A percentile compares a stretch with the other conserved stretches of the same genome.
Conservation (phyloP, 2,797 vertebrate genomes). For the Falco berigora region DNA sequence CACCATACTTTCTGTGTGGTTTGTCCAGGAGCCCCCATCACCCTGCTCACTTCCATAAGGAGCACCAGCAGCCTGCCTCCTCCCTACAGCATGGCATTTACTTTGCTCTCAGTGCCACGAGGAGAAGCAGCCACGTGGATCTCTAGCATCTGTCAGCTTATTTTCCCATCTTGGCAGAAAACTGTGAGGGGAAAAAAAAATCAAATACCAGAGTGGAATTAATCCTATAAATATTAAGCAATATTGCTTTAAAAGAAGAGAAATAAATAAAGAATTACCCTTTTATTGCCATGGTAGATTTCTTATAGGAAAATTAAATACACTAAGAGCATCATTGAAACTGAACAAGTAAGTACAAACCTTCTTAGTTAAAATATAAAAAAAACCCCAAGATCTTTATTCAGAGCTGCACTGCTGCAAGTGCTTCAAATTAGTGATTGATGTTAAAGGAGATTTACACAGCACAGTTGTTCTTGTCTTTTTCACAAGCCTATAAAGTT, state of each 20-base stretch:
- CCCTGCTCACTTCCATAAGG: background rate
- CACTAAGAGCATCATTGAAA: background rate
- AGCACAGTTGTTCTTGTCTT: background rate
- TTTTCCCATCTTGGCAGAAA: background rate
- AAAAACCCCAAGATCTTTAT: background rate
- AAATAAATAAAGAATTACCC: background rate
- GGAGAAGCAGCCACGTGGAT: background rate
- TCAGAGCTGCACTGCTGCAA: background rate
- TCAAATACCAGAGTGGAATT: background rate
- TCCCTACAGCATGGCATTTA: background rate
- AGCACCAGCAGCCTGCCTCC: background rate
- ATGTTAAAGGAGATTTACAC: background rate
- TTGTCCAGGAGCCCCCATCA: background rate
- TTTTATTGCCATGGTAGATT: background rate
- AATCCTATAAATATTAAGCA: background rate
- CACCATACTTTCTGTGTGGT: background rate
- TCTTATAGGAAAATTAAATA: background rate
- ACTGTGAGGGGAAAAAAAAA: background rate
- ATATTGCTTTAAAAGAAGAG: background rate
- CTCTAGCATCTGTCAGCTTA: background rate
- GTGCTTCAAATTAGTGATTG: background rate
- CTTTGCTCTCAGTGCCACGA: background rate
- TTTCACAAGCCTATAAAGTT: background rate
- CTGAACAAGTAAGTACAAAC: background rate
- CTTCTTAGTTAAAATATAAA: background rate